Evolutionary conservation across 2,113 vertebrate species (phyloP).

Genomic region (Atractosteus spatula): DNA sequence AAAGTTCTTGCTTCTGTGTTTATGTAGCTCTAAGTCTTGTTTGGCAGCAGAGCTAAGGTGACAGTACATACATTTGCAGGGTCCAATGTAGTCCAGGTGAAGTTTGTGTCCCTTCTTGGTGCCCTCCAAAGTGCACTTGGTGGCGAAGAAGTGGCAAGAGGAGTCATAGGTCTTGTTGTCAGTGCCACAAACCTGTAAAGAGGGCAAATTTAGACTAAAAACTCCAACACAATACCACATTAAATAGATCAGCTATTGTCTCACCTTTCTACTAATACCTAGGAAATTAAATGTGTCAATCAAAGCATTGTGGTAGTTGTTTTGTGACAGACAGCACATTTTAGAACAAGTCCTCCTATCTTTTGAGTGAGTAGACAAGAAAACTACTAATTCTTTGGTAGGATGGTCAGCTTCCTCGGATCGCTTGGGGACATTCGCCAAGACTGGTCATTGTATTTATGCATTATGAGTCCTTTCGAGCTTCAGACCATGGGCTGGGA

Average conservation of each 20-base stretch:
- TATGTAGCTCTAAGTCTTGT: not conserved
- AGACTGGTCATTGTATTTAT: too few species aligned
- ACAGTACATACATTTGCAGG: slow-evolving; percentile 90
- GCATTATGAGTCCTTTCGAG: too few species aligned
- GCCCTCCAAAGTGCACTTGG: slow-evolving; percentile 94
- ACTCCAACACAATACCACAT: not conserved
- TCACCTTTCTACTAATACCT: not conserved
- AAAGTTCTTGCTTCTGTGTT: not conserved
- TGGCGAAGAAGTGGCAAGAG: slow-evolving; percentile 96
- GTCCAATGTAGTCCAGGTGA: slow-evolving; percentile 96
- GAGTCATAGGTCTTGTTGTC: slow-evolving; percentile 98
- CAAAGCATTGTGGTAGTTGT: too few species aligned
- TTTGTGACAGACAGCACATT: too few species aligned
- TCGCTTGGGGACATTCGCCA: too few species aligned
- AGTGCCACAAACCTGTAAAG: slow-evolving; percentile 84
- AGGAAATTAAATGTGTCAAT: too few species aligned
- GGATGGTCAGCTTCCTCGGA: too few species aligned
- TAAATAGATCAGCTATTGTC: not conserved
- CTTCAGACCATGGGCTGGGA: too few species aligned
- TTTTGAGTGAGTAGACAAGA: too few species aligned
- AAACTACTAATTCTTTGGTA: too few species aligned
- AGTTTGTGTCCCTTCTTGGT: slow-evolving; percentile 99
- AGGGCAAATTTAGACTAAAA: not conserved
- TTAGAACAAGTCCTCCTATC: too few species aligned
- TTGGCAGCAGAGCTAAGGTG: not conserved